These are phyloP conservation scores for Temnothorax rugatulus DNA, from an alignment of 2,888 invertebrate species.

Conservation along the genomic window DNA sequence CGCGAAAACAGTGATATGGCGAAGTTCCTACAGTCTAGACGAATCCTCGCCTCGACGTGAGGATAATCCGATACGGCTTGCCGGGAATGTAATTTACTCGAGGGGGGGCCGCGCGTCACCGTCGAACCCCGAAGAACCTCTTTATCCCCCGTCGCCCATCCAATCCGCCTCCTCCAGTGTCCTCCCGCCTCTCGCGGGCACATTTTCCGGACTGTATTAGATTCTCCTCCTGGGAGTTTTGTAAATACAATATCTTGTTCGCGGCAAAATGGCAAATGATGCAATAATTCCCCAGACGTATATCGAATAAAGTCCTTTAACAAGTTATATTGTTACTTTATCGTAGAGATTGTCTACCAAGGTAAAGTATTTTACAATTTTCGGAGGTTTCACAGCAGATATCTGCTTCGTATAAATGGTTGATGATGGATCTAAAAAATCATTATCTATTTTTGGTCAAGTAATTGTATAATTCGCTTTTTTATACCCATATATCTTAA, in stretches of 20 bases:
- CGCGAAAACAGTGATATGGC: slow-evolving; percentile 55
- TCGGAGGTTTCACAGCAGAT: no score
- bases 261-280: slow-evolving; percentile 43
- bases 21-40: slow-evolving; percentile 62
- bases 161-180: neutral
- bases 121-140: slow-evolving; percentile 38
- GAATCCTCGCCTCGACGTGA: slow-evolving; percentile 56
- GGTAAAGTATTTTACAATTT: neutral
- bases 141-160: slow-evolving; percentile 18
- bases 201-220: slow-evolving; percentile 51
- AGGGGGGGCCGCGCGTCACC: slow-evolving; percentile 28
- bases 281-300: slow-evolving; percentile 24
- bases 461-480: neutral
- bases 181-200: slow-evolving; percentile 33
- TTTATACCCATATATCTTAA: neutral
- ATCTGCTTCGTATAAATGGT: neutral
- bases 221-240: slow-evolving; percentile 45
- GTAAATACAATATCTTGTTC: slow-evolving; percentile 53
- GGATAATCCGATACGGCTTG: slow-evolving; percentile 72
- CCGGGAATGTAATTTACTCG: slow-evolving; percentile 69
- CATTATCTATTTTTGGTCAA: neutral
- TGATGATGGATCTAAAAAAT: neutral
- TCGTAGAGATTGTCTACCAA: neutral
- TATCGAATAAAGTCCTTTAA: slow-evolving; percentile 20
- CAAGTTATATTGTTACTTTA: slow-evolving; percentile 14